Evolutionary conservation across 2,797 vertebrate species (phyloP), one percentile per base, ranked within the genome.

Genomic region (Pachyuromys duprasi): DNA sequence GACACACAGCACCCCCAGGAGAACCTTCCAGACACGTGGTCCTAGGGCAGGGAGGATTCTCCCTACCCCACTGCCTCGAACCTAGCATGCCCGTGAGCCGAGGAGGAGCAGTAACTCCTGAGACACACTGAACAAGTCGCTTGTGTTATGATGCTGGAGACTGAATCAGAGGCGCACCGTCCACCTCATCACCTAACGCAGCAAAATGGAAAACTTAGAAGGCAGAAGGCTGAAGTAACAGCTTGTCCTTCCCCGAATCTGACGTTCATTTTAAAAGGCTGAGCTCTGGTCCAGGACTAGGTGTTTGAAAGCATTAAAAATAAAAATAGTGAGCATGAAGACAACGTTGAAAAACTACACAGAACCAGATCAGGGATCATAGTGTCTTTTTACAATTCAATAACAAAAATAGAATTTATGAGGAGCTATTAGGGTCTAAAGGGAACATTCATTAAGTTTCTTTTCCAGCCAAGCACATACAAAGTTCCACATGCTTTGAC

Each of bases 401-500:
- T 42, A 84, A 95, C 84, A 55, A 69, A 57, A 70, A 87, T 55
- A 94, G 28, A 87, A 69, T 69, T 20, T 57, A 84, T 36, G 78
- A 74, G 94, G 94, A 87, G 53, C 81, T 39, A 83, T 33, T 49
- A 79, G 75, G 36, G 62, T 8, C 89, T 60, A 33, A 92, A 81
- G 89, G 60, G 33, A 86, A 93, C 7, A 84, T 55, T 74, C 13
- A 28, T 62, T 15, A 70, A 45, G 84, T n/a, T 79, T 83, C 26
- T 95, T 95, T 92, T 83, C 94, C 63, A 90, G 86, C 7, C 18
- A 55, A 93, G 69, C 11, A 86, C 18, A 90, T 33, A 88, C 28
- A 86, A 88, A 86, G 14, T 33, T 87, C 28, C 57, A 90, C 33
- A 89, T 90, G 79, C n/a, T 63, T 89, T 83, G 88, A 84, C 2